A percentile compares a stretch with the other conserved stretches of the same genome.
phyloP scores from a whole-genome alignment of 2,888 invertebrate genomes.

The Sacculina carcini region DNA sequence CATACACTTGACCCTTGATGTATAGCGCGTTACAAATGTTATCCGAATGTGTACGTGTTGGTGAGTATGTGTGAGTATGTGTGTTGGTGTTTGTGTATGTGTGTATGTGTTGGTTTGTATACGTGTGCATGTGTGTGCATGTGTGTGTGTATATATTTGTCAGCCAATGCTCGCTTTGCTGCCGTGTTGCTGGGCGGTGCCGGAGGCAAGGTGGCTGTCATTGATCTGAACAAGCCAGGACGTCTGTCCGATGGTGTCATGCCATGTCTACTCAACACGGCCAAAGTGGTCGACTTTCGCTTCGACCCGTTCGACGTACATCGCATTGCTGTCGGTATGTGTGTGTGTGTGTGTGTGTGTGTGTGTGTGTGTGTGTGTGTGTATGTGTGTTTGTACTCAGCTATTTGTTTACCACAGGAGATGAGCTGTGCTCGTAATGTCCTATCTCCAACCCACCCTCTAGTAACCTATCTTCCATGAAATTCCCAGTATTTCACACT shows the following conservation, averaged over 20 bases:
- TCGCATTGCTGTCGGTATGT: slow-evolving; percentile 42
- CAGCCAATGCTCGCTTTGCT: slow-evolving; percentile 57
- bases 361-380: slow-evolving; percentile 4
- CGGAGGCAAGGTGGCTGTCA: slow-evolving; percentile 64
- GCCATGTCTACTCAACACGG: slow-evolving; percentile 68
- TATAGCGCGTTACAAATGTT: too few relatives aligned
- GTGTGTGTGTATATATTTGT: slow-evolving; percentile 10
- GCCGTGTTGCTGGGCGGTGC: slow-evolving; percentile 73
- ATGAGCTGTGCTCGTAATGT: too few relatives aligned
- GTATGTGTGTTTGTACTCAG: background rate
- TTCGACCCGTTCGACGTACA: slow-evolving; percentile 75
- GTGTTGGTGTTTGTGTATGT: too few relatives aligned
- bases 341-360: background rate
- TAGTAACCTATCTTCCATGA: too few relatives aligned
- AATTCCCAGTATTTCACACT: too few relatives aligned
- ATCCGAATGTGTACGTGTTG: too few relatives aligned
- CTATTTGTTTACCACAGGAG: too few relatives aligned
- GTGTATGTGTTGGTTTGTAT: too few relatives aligned
- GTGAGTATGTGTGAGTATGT: too few relatives aligned
- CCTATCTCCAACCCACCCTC: too few relatives aligned
- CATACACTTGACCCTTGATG: too few relatives aligned
- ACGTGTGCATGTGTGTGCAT: too few relatives aligned
- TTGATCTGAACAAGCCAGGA: slow-evolving; percentile 50
- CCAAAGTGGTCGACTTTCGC: slow-evolving; percentile 66
- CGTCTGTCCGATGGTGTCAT: slow-evolving; percentile 51